Evolutionary conservation across 2,113 vertebrate species (phyloP).

Genomic region (Pollimyrus isidori): DNA sequence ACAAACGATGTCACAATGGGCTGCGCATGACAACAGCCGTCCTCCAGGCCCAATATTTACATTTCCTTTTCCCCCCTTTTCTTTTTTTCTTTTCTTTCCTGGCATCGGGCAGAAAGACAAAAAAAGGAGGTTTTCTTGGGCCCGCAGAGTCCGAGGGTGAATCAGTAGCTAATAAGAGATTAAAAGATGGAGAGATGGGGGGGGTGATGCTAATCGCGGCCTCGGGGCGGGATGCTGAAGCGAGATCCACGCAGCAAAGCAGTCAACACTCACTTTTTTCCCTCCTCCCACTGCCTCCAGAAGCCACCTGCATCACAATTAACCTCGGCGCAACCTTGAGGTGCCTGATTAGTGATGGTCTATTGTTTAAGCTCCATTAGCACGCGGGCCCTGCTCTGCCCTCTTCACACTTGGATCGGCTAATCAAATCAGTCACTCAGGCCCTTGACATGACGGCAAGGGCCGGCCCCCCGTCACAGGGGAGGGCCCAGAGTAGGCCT

Average conservation of each 20-base stretch:
- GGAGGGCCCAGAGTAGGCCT: slow-evolving; percentile 20
- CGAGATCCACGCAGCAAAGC: slow-evolving; percentile 61
- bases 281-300: slow-evolving; percentile 26
- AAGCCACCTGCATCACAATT: slow-evolving; percentile 64
- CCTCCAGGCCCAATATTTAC: slow-evolving; percentile 23
- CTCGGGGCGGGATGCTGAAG: slow-evolving; percentile 64
- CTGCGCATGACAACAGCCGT: slow-evolving; percentile 11
- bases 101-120: not conserved
- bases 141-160: slow-evolving; percentile 19
- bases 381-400: slow-evolving; percentile 58
- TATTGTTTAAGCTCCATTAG: slow-evolving; percentile 67
- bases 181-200: slow-evolving; percentile 50
- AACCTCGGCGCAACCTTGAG: slow-evolving; percentile 65
- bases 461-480: slow-evolving; percentile 47
- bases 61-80: slow-evolving; percentile 6
- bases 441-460: slow-evolving; percentile 42
- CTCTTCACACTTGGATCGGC: slow-evolving; percentile 63
- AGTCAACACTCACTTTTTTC: slow-evolving; percentile 60
- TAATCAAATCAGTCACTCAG: slow-evolving; percentile 64
- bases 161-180: slow-evolving; percentile 27
- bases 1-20: not conserved
- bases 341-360: slow-evolving; percentile 66
- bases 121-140: slow-evolving; percentile 12
- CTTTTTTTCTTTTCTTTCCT: not conserved
- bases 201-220: slow-evolving; percentile 56